Evolutionary conservation across 1,140 invertebrate species (phyloP).

Genomic region (Bombyx mori): DNA sequence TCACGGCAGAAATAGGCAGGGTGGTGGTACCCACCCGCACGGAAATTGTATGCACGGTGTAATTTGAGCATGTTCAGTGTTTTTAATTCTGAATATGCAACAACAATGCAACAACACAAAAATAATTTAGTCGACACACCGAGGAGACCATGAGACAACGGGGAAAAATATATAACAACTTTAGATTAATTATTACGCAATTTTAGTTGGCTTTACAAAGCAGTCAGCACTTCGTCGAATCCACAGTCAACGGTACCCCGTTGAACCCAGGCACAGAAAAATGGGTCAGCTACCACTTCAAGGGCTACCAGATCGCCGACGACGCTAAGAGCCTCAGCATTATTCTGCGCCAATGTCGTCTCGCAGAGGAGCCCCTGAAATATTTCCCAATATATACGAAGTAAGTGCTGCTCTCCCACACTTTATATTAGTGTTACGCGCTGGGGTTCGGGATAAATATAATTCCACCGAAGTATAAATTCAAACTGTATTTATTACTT

Average conservation of each 20-base stretch:
- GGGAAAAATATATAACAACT: too few relatives aligned
- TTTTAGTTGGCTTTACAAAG: constrained; percentile 23
- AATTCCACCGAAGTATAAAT: too few relatives aligned
- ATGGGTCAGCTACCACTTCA: constrained; percentile 20
- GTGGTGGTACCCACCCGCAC: too few relatives aligned
- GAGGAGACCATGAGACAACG: too few relatives aligned
- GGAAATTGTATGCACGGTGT: too few relatives aligned
- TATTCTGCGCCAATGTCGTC: constrained; percentile 22
- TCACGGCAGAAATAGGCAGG: too few relatives aligned
- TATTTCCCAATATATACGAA: constrained; percentile 40
- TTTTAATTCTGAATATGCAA: too few relatives aligned
- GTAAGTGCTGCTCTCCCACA: constrained; percentile 15
- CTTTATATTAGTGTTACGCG: too few relatives aligned
- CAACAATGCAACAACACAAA: too few relatives aligned
- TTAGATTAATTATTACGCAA: not conserved
- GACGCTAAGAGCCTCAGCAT: constrained; percentile 20
- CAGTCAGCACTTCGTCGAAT: constrained; percentile 31
- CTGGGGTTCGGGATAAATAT: not conserved
- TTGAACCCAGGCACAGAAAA: constrained; percentile 33
- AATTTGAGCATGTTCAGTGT: too few relatives aligned
- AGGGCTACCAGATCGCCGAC: constrained; percentile 18
- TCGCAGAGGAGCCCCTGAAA: constrained; percentile 20
- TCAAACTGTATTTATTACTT: too few relatives aligned
- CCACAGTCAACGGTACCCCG: constrained; percentile 32
- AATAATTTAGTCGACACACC: too few relatives aligned